Base-by-base conservation (phyloP, 2,113 vertebrate species). In the Azemiops feae region DNA sequence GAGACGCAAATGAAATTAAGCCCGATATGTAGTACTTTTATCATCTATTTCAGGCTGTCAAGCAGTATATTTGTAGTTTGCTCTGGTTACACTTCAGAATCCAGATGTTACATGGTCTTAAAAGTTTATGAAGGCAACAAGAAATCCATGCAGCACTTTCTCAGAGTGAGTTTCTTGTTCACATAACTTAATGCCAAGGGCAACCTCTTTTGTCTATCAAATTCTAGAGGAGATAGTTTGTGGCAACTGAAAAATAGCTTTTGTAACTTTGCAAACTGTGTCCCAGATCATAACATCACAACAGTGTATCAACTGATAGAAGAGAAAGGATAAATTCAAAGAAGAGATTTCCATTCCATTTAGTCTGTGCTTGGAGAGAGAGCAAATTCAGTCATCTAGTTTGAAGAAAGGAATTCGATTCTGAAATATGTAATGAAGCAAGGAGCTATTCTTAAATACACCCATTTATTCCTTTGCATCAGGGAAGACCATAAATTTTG, bases 281-380 rank as follows among this genome's bases (percentile, higher is more conserved):
- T 96, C 94, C 94, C 94, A 92, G 81, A 93, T 90, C 95, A 91
- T 92, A 96, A 94, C 1, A 22, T 90, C 95, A 91, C 91, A 96
- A 94, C 1, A 27, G 57, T 60, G 57, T 60, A 14, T 90, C 90
- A 90, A 43, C 91, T 22, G 89, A 85, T 39, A 89, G 50, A 0
- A 0, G 53, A 95, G 93, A 95, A 96, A 94, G 94, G 45, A 52
- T 90, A 34, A 39, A 88, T 96, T 92, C 69, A 92, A 85, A 89
- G 86, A 81, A 39, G 55, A n/a, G 57, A 74, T 52, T 10, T 74
- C 18, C 7, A 45, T 74, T 43, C 53, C 7, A 18, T 14, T 22
- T n/a, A 43, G 4, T 9, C 6, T 30, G 16, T 43, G 85, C 45
- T 27, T 47, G 43, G 27, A 50, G 27, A 58, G 94, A 90, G 16